Evolutionary conservation across 2,888 invertebrate genomes (phyloP).

Genomic region (Melanostoma mellinum): DNA sequence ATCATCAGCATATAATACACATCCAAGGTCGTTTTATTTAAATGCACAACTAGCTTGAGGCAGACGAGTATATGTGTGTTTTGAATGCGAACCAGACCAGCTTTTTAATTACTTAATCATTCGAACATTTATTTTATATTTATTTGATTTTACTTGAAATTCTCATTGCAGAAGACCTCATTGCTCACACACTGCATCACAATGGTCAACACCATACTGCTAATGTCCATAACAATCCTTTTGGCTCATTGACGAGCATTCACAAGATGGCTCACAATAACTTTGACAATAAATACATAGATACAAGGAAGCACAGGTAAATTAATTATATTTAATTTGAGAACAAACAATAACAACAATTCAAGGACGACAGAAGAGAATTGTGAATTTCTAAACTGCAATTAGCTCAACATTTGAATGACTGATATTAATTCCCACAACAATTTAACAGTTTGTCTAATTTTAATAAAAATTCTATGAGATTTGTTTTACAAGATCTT

Average conservation of each 20-base stretch:
- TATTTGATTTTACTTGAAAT: not conserved
- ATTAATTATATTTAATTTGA: constrained; percentile 34
- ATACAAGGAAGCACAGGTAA: constrained; percentile 80
- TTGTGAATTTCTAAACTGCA: constrained; percentile 4
- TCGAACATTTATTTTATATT: constrained; percentile 45
- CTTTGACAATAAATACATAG: constrained; percentile 80
- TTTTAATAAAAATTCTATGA: no score
- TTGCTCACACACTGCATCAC: constrained; percentile 77
- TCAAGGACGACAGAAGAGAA: not conserved
- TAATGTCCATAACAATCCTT: constrained; percentile 80
- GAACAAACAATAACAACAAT: no score
- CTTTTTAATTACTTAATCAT: no score
- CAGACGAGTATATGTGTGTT: no score
- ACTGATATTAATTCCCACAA: no score
- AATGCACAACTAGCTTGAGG: not conserved
- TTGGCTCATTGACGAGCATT: constrained; percentile 79
- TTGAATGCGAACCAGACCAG: no score
- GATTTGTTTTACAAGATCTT: no score
- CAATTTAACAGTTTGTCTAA: no score
- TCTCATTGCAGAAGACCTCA: constrained; percentile 77
- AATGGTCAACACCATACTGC: constrained; percentile 77
- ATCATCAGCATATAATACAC: no score
- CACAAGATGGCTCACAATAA: constrained; percentile 80
- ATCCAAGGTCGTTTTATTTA: not conserved
- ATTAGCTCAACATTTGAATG: no score